Evolutionary conservation across 2,888 invertebrate species (phyloP).

Genomic region (Sipunculus nudus): DNA sequence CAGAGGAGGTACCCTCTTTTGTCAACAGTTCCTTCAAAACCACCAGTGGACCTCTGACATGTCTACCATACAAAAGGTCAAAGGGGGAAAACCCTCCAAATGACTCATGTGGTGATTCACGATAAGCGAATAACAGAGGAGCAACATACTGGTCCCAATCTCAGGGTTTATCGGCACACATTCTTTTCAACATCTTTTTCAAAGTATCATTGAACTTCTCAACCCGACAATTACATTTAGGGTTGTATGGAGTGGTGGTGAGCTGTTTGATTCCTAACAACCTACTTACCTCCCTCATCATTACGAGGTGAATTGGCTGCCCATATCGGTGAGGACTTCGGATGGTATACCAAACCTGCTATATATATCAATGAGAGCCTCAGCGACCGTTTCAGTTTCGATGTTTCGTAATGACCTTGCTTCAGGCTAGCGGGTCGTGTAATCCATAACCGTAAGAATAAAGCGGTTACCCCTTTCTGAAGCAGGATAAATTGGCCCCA

Average conservation of each 20-base stretch:
- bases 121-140: constrained; percentile 10
- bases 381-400: constrained; percentile 29
- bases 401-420: no score
- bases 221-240: constrained; percentile 16
- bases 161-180: background rate
- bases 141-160: constrained; percentile 16
- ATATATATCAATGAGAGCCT: constrained; percentile 32
- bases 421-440: no score
- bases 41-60: constrained; percentile 1
- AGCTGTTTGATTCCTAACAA: constrained; percentile 26
- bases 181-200: constrained; percentile 11
- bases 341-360: constrained; percentile 31
- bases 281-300: constrained; percentile 29
- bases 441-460: no score
- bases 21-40: constrained; percentile 6
- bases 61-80: constrained; percentile 14
- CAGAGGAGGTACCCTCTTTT: no score
- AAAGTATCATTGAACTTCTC: constrained; percentile 29
- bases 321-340: constrained; percentile 31
- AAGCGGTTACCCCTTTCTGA: no score
- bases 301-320: constrained; percentile 33
- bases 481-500: no score
- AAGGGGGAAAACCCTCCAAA: constrained; percentile 16
- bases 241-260: constrained; percentile 23
- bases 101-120: constrained; percentile 9